These are phyloP conservation scores for Anser cygnoides DNA, from an alignment of 2,113 vertebrate species.

Conservation along the genomic window DNA sequence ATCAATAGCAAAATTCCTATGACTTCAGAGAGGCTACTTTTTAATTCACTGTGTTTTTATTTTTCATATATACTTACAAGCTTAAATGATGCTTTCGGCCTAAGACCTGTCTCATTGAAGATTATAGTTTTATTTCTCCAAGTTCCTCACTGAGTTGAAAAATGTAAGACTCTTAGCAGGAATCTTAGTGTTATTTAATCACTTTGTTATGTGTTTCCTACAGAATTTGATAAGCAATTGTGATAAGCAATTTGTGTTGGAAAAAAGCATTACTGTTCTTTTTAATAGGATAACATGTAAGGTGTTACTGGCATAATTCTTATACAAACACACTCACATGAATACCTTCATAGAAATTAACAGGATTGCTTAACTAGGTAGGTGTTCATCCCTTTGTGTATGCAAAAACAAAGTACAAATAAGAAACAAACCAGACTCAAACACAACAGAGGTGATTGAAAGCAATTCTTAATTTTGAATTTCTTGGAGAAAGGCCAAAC, in stretches of 20 bases:
- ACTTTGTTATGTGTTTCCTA: background rate
- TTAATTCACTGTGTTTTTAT: background rate
- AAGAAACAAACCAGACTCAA: background rate
- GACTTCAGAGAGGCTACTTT: rapidly evolving
- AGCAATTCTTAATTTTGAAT: background rate
- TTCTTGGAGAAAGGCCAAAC: constrained; percentile 27
- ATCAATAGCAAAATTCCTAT: background rate
- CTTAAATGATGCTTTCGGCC: background rate
- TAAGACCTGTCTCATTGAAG: background rate
- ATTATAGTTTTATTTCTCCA: background rate
- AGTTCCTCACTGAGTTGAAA: background rate
- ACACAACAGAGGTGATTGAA: background rate
- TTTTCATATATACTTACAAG: background rate
- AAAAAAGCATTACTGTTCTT: background rate
- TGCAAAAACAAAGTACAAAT: background rate
- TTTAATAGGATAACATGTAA: background rate
- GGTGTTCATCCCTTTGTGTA: background rate
- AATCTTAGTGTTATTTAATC: background rate
- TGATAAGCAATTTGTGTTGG: background rate
- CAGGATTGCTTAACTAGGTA: background rate
- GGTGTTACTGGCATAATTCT: background rate
- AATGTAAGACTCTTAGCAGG: background rate
- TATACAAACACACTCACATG: background rate
- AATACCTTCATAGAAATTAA: background rate
- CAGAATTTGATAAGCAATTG: background rate